Evolutionary conservation across 2,797 vertebrate species (phyloP), one percentile per base, ranked within the genome.

Genomic region (Phoeniculus purpureus): DNA sequence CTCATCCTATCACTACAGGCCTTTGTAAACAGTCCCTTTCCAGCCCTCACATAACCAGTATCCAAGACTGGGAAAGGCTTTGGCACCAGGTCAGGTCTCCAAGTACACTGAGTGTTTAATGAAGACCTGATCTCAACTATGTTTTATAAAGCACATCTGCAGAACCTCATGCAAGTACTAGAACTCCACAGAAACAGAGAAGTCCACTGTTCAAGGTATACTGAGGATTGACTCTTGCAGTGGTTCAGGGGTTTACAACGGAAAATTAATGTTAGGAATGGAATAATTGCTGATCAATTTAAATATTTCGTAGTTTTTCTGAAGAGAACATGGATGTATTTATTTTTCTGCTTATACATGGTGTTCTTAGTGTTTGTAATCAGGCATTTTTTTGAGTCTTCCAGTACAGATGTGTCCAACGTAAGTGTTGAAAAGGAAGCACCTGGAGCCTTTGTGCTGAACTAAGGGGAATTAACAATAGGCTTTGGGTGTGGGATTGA

Each of bases 401-500:
- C 31, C n/a, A 86, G 14, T 88, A 27, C 25, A 59, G 77, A 65
- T 5, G 11, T 85, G 31, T 87, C 92, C 47, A 72, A 3, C 67
- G 37, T 31, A 52, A 83, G 27, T 8, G 8, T 29, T 83, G 81
- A 65, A 92, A 59, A 92, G 85, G 87, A 94, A 90, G 61, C 85
- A 93, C 68, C 85, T 90, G 89, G 81, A 75, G 58, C 51, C 50
- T 92, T 95, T 91, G 62, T 74, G 64, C 71, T 89, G 67, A 82
- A 92, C 64, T 64, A 67, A 84, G 60, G 64, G 70, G 47, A 88
- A 93, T 92, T 91, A 77, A 86, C 81, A 94, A 50, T 74, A 71
- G 75, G 25, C 34, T 26, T 85, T 61, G 22, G 23, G n/a, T 0
- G 1, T 92, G 78, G 20, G 27, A 29, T 76, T 85, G 54, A 67